These are phyloP conservation scores for Brenthis ino DNA, from an alignment of 2,888 invertebrate species.

Conservation along the genomic window DNA sequence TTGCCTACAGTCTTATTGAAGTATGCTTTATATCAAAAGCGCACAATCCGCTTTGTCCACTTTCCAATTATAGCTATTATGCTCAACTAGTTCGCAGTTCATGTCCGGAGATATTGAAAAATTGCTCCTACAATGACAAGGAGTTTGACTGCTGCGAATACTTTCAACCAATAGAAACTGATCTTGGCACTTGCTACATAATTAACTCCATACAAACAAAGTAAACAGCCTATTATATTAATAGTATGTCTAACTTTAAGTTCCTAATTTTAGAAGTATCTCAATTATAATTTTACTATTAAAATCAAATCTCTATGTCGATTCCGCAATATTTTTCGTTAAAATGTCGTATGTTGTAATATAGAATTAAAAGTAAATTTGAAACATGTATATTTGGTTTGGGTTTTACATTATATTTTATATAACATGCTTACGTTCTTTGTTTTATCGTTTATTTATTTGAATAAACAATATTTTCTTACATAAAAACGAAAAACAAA, in stretches of 20 bases:
- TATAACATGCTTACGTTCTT: no score
- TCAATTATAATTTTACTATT: no score
- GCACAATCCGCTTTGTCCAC: conserved; percentile 80
- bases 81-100: conserved; percentile 78
- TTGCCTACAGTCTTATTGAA: conserved; percentile 84
- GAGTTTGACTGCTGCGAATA: conserved; percentile 84
- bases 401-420: no score
- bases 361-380: no score
- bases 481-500: no score
- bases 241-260: not conserved
- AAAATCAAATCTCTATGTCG: no score
- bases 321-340: no score
- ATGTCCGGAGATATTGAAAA: conserved; percentile 74
- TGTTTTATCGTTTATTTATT: no score
- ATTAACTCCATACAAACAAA: conserved; percentile 83
- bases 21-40: conserved; percentile 78
- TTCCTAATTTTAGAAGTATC: not conserved
- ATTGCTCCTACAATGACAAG: conserved; percentile 79
- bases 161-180: conserved; percentile 82
- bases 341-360: no score
- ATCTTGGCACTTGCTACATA: conserved; percentile 83
- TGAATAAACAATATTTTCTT: no score
- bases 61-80: conserved; percentile 83
- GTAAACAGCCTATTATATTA: conserved; percentile 49
- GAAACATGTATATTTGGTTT: no score